Percentiles rank a stretch among this genome's conserved stretches.
These are phyloP conservation scores for Sardinella longiceps DNA, from an alignment of 2,797 vertebrate genomes.

Conservation along the genomic window DNA sequence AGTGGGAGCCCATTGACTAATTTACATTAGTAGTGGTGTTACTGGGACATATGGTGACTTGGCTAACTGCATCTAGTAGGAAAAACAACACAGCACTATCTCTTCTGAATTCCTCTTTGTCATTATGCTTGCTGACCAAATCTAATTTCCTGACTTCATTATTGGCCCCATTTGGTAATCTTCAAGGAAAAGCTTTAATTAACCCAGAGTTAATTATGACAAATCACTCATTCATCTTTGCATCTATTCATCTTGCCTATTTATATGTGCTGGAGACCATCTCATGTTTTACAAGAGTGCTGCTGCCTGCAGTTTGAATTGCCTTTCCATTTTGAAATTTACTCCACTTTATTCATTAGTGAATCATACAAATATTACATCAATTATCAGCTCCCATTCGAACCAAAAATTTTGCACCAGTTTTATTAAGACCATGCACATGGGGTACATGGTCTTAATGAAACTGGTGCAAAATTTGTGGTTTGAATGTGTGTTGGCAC, in stretches of 20 bases:
- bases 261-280: background rate
- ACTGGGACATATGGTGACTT: background rate
- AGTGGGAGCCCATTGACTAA: background rate
- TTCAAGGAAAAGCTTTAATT: slow-evolving; percentile 6
- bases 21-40: background rate
- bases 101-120: background rate
- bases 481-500: background rate
- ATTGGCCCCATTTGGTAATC: slow-evolving; percentile 10
- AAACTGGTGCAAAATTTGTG: no score
- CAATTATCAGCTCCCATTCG: background rate
- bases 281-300: background rate
- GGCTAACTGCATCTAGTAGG: background rate
- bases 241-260: background rate
- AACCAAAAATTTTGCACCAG: no score
- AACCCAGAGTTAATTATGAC: slow-evolving; percentile 7
- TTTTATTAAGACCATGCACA: no score
- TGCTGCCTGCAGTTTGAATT: background rate
- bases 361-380: background rate
- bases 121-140: background rate
- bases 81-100: background rate
- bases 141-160: background rate
- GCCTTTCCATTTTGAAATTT: background rate
- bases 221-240: background rate
- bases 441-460: no score
- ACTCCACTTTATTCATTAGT: background rate